These are phyloP conservation scores for Tipula lateralis DNA, from an alignment of 2,888 invertebrate species.

Conservation along the genomic window DNA sequence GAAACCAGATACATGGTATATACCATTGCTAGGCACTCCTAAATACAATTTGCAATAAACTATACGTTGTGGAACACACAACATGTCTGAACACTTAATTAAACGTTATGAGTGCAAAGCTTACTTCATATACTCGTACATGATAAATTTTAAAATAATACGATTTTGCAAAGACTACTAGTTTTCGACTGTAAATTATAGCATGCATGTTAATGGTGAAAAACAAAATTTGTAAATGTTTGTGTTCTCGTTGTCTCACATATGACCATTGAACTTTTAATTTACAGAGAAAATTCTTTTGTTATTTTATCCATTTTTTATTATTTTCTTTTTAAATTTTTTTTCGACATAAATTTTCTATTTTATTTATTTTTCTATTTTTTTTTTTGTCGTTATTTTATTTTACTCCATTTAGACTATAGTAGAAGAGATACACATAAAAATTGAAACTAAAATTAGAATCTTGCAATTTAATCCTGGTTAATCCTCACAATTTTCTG, in stretches of 20 bases:
- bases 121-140: no score
- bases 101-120: no score
- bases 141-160: no score
- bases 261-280: constrained; percentile 24
- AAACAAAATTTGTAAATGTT: background rate
- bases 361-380: background rate
- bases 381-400: constrained; percentile 4
- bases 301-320: background rate
- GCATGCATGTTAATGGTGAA: background rate
- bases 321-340: background rate
- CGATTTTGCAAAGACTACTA: no score
- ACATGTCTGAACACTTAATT: no score
- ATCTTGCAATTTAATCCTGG: constrained; percentile 41
- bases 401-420: constrained; percentile 1
- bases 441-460: constrained; percentile 34
- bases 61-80: no score
- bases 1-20: no score
- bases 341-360: background rate
- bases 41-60: no score
- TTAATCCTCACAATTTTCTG: constrained; percentile 40
- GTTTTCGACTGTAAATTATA: no score
- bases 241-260: background rate
- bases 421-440: background rate
- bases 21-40: no score
- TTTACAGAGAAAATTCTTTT: background rate